phyloP scores from a whole-genome alignment of 2,888 invertebrate genomes.

The Phaedon cochleariae region DNA sequence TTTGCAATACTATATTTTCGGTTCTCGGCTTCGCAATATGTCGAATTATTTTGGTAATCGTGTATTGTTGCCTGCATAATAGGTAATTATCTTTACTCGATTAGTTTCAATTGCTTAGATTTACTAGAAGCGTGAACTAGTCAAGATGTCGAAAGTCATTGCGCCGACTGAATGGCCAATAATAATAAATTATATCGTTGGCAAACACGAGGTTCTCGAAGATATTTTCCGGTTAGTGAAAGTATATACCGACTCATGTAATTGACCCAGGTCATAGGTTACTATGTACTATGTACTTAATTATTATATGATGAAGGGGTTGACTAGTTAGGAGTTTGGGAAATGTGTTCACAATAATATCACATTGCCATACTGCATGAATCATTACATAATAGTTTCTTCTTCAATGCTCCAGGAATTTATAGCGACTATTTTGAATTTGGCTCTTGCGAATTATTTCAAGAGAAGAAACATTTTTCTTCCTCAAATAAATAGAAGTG shows the following conservation, averaged over 20 bases:
- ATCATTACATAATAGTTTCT: background rate
- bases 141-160: constrained; percentile 9
- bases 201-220: constrained; percentile 1
- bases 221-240: constrained; percentile 16
- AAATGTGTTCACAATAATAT: background rate
- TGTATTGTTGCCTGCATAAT: background rate
- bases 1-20: background rate
- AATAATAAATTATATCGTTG: constrained; percentile 13
- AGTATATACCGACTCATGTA: constrained; percentile 1
- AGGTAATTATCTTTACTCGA: background rate
- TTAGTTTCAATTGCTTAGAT: background rate
- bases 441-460: no score
- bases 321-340: background rate
- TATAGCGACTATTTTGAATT: no score
- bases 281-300: background rate
- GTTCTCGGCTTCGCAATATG: background rate
- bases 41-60: background rate
- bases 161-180: background rate
- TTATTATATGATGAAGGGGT: background rate
- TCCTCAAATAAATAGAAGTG: no score
- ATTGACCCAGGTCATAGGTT: constrained; percentile 18
- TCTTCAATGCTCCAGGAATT: background rate
- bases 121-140: constrained; percentile 2
- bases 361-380: background rate
- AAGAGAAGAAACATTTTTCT: no score